Evolutionary conservation across 1,140 invertebrate species (phyloP).

Genomic region (Heterodera schachtii): DNA sequence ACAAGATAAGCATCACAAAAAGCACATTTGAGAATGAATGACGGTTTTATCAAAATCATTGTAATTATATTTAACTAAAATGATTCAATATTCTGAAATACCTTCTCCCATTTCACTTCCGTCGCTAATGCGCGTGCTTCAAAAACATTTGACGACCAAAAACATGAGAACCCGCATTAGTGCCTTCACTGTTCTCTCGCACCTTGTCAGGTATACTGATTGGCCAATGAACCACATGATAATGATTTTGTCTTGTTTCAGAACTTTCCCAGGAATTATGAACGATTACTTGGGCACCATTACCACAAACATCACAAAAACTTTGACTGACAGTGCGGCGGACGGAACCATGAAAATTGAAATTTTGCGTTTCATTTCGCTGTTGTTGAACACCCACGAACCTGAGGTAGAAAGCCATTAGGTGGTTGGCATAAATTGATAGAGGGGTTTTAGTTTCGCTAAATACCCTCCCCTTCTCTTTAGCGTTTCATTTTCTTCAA

Average conservation of each 20-base stretch:
- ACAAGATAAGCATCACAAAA: slow-evolving; percentile 16
- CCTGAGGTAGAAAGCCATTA: slow-evolving; percentile 68
- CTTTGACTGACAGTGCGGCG: slow-evolving; percentile 75
- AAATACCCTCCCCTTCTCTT: no score
- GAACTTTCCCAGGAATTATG: slow-evolving; percentile 41
- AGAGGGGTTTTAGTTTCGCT: no score
- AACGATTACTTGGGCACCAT: slow-evolving; percentile 41
- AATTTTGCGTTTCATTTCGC: slow-evolving; percentile 87
- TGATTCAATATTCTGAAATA: no score
- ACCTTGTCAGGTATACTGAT: slow-evolving; percentile 74
- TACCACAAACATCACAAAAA: slow-evolving; percentile 51
- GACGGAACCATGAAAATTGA: slow-evolving; percentile 99
- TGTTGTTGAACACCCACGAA: slow-evolving; percentile 80
- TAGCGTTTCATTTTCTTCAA: no score
- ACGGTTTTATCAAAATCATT: no score
- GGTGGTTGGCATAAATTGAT: no score
- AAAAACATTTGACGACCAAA: slow-evolving; percentile 87
- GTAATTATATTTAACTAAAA: no score
- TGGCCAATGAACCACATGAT: not conserved
- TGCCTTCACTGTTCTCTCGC: slow-evolving; percentile 84
- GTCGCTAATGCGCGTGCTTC: slow-evolving; percentile 82
- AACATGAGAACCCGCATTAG: slow-evolving; percentile 89
- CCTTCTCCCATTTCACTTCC: slow-evolving; percentile 60
- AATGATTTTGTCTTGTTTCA: slow-evolving; percentile 28
- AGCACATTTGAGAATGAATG: not conserved